Conservation (phyloP, 2,797 vertebrate species). For the Garrulus glandarius region DNA sequence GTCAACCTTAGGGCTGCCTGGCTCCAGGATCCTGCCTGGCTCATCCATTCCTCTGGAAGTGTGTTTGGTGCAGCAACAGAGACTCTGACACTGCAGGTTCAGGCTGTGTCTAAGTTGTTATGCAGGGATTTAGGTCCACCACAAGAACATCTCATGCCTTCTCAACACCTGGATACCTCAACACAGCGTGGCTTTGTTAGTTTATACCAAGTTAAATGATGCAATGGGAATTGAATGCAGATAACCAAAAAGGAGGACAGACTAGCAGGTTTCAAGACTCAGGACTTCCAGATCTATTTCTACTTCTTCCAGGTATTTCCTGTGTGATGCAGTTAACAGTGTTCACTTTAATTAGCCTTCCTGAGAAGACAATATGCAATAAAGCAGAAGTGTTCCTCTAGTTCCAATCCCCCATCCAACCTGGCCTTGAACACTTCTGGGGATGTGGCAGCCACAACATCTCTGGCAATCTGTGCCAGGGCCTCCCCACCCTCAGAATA, state of each 20-base stretch:
- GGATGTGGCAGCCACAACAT: neutral
- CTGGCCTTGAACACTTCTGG: neutral
- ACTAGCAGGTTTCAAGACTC: neutral
- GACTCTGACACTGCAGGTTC: neutral
- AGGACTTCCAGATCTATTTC: neutral
- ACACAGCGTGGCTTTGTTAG: rapidly evolving
- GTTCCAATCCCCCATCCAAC: neutral
- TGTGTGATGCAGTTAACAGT: neutral
- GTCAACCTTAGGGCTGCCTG: neutral
- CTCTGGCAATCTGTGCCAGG: neutral
- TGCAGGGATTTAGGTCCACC: neutral
- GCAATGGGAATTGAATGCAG: neutral
- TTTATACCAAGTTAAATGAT: neutral
- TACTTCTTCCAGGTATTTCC: neutral
- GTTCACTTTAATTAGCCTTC: neutral
- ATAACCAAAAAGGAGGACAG: neutral
- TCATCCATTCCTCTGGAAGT: neutral
- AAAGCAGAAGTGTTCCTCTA: neutral
- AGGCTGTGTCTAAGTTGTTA: neutral
- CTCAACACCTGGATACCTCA: neutral
- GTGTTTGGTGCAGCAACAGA: neutral
- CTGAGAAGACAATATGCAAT: neutral
- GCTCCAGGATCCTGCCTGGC: neutral
- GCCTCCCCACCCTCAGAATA: neutral
- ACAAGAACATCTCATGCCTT: neutral